phyloP scores from a whole-genome alignment of 2,888 invertebrate genomes.

The Melangyna quadrimaculata region DNA sequence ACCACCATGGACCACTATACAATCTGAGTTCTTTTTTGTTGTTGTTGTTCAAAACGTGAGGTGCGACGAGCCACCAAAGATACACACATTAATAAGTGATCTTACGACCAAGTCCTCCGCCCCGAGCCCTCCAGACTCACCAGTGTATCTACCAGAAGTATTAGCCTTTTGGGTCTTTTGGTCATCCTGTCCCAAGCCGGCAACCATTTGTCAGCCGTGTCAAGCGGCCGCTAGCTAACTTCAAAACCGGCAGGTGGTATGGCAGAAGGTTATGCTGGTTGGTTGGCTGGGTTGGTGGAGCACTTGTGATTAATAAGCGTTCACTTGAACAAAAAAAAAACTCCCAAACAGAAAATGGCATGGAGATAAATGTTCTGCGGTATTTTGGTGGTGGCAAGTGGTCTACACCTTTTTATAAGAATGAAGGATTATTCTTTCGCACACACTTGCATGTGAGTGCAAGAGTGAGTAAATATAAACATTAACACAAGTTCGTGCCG shows the following conservation, averaged over 20 bases:
- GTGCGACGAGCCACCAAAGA: constrained; percentile 62
- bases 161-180: constrained; percentile 44
- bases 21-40: constrained; percentile 28
- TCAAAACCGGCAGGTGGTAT: constrained; percentile 70
- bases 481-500: constrained; percentile 54
- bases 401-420: constrained; percentile 36
- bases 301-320: constrained; percentile 70
- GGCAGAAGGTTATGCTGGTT: constrained; percentile 37
- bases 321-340: constrained; percentile 38
- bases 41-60: constrained; percentile 46
- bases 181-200: constrained; percentile 35
- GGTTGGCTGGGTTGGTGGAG: constrained; percentile 58
- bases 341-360: constrained; percentile 65
- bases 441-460: constrained; percentile 7
- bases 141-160: constrained; percentile 44
- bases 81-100: constrained; percentile 65
- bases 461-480: constrained; percentile 51
- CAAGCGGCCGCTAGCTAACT: constrained; percentile 61
- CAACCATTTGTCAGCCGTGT: constrained; percentile 67
- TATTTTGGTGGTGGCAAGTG: constrained; percentile 51
- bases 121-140: constrained; percentile 31
- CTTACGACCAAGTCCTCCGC: constrained; percentile 47
- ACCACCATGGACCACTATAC: constrained; percentile 60
- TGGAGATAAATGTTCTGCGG: constrained; percentile 61
- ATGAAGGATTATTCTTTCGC: constrained; percentile 54